phyloP scores from a whole-genome alignment of 2,797 vertebrate genomes.

The Hafferia zeledoni region DNA sequence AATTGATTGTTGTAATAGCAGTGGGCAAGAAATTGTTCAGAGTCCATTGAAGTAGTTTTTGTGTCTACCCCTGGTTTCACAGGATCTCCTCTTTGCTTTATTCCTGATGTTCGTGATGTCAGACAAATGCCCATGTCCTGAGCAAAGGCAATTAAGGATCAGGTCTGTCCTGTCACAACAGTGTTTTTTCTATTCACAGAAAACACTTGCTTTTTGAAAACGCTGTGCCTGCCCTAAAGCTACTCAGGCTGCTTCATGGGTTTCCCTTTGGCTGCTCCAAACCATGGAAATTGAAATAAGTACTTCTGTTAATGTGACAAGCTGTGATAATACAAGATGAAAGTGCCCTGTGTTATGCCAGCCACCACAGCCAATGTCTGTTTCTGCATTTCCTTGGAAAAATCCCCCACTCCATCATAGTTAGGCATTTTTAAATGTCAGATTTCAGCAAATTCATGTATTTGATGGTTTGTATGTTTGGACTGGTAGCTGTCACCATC shows the following conservation, averaged over 20 bases:
- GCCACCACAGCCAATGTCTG: neutral
- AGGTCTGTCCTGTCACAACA: neutral
- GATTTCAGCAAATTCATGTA: neutral
- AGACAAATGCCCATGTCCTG: neutral
- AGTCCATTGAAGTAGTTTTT: neutral
- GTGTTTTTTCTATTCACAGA: neutral
- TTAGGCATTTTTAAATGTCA: neutral
- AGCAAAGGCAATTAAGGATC: conserved; percentile 1
- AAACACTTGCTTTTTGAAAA: neutral
- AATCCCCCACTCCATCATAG: neutral
- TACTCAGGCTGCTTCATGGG: neutral
- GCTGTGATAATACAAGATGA: neutral
- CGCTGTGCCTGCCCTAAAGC: neutral
- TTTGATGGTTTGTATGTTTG: neutral
- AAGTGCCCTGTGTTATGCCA: neutral
- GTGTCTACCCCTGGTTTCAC: neutral
- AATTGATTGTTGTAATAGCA: neutral
- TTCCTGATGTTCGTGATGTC: neutral
- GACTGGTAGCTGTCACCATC: neutral
- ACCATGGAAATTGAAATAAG: neutral
- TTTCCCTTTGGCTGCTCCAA: conserved; percentile 1
- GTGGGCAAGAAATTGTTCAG: neutral
- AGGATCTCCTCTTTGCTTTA: neutral
- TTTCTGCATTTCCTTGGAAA: neutral
- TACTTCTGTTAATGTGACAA: neutral